Conservation (phyloP, 30 jellyfish, hydroid and myxozoan species). For the Aurelia aurita complex sp. Pacific region DNA sequence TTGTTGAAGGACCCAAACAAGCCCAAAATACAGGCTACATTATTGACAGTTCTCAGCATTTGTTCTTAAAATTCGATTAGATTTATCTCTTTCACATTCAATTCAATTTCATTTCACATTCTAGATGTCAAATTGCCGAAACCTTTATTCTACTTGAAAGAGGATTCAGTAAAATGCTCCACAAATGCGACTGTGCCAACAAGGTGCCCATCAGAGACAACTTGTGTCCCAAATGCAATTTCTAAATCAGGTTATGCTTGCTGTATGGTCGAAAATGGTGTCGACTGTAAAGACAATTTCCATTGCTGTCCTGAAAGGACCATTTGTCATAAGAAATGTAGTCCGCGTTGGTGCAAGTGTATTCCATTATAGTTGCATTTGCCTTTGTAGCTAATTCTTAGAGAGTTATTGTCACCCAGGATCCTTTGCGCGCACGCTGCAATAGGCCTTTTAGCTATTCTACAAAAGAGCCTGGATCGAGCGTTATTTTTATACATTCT, state of each 20-base stretch:
- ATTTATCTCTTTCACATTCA: constrained; percentile 1
- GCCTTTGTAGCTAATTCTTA: neutral
- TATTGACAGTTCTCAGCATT: too few relatives aligned
- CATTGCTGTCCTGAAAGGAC: constrained; percentile 95
- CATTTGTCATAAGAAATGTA: constrained; percentile 78
- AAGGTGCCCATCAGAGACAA: constrained; percentile 76
- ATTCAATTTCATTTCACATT: constrained; percentile 11
- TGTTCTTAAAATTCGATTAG: too few relatives aligned
- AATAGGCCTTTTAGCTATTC: too few relatives aligned
- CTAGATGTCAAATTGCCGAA: constrained; percentile 46
- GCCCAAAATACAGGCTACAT: too few relatives aligned
- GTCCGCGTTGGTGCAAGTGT: constrained; percentile 76
- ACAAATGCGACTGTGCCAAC: constrained; percentile 76
- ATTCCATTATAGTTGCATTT: neutral
- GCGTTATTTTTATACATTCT: too few relatives aligned
- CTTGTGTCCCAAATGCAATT: constrained; percentile 73
- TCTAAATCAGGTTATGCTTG: constrained; percentile 88
- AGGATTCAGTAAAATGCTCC: constrained; percentile 42
- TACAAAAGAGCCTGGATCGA: too few relatives aligned
- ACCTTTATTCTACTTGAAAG: constrained; percentile 46
- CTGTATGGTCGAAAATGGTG: constrained; percentile 72
- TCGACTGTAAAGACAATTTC: constrained; percentile 93
- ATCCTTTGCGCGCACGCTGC: too few relatives aligned
- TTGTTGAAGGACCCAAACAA: too few relatives aligned
- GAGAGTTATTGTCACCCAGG: too few relatives aligned